Conservation (phyloP, 2,888 invertebrate genomes). For the Lymantria monacha region DNA sequence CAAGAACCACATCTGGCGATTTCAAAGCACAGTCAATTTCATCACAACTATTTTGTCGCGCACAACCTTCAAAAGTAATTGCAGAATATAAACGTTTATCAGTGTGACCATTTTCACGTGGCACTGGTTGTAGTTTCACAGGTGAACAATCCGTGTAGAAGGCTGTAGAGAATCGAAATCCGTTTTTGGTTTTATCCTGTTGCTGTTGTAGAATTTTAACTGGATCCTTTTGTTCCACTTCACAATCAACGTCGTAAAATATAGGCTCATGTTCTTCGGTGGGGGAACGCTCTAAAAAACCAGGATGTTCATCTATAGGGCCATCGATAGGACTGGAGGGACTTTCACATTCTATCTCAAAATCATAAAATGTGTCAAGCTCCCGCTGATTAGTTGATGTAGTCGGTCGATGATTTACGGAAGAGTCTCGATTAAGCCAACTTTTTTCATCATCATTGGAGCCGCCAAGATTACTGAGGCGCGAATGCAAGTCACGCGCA, state of each 20-base stretch:
- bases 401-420: constrained; percentile 41
- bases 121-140: constrained; percentile 65
- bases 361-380: constrained; percentile 84
- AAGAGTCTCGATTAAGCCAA: constrained; percentile 62
- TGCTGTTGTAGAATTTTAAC: constrained; percentile 59
- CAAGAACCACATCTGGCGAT: constrained; percentile 32
- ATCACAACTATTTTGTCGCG: constrained; percentile 66
- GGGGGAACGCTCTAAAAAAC: constrained; percentile 78
- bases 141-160: constrained; percentile 69
- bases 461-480: constrained; percentile 86
- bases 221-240: constrained; percentile 61
- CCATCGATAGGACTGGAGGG: constrained; percentile 87
- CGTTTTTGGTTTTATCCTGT: constrained; percentile 77
- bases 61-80: constrained; percentile 75
- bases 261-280: constrained; percentile 80
- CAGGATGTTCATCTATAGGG: constrained; percentile 49
- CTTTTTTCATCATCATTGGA: constrained; percentile 69
- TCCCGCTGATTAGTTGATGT: constrained; percentile 55
- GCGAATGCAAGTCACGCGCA: constrained; percentile 88
- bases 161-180: constrained; percentile 67
- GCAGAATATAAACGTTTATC: constrained; percentile 71
- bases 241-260: constrained; percentile 78
- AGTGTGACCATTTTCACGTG: constrained; percentile 69
- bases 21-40: constrained; percentile 59
- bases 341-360: constrained; percentile 85